phyloP scores from a whole-genome alignment of 2,888 invertebrate genomes.

The Cantharis nigra region DNA sequence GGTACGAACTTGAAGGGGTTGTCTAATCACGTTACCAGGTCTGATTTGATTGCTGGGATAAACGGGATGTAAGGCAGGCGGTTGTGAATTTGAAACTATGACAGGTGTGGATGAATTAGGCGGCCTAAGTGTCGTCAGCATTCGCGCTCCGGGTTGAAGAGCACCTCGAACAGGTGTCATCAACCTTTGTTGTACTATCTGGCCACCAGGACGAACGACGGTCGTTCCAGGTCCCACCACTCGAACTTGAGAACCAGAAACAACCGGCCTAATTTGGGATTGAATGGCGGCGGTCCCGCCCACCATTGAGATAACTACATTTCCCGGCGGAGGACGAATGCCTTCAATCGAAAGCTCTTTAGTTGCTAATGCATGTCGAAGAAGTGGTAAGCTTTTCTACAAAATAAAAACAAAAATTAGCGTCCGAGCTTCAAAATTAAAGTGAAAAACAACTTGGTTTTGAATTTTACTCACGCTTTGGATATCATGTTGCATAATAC shows the following conservation, averaged over 20 bases:
- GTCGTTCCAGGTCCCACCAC: constrained; percentile 62
- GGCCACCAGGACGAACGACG: constrained; percentile 59
- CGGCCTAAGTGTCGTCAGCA: constrained; percentile 52
- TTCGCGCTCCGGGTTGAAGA: constrained; percentile 48
- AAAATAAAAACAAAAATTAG: constrained; percentile 42
- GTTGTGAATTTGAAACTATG: constrained; percentile 54
- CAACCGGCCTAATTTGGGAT: constrained; percentile 55
- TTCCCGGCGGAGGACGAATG: constrained; percentile 85
- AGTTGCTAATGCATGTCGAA: constrained; percentile 86
- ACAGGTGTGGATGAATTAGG: constrained; percentile 45
- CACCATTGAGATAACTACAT: constrained; percentile 66
- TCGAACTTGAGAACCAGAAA: constrained; percentile 65
- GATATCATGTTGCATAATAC: constrained; percentile 23
- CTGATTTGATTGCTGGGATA: constrained; percentile 43
- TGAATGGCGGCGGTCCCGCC: constrained; percentile 53
- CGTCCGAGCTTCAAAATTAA: background rate
- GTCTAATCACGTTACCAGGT: constrained; percentile 43
- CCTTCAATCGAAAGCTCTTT: constrained; percentile 94
- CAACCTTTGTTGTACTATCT: constrained; percentile 62
- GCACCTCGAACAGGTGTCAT: constrained; percentile 56
- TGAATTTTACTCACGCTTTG: constrained; percentile 21
- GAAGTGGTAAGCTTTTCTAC: constrained; percentile 92
- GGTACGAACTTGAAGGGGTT: constrained; percentile 45
- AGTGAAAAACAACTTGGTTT: background rate
- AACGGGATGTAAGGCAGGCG: constrained; percentile 55